Evolutionary conservation across 35 echinoderm and acorn worm species (phyloP).

Genomic region (Lytechinus pictus): DNA sequence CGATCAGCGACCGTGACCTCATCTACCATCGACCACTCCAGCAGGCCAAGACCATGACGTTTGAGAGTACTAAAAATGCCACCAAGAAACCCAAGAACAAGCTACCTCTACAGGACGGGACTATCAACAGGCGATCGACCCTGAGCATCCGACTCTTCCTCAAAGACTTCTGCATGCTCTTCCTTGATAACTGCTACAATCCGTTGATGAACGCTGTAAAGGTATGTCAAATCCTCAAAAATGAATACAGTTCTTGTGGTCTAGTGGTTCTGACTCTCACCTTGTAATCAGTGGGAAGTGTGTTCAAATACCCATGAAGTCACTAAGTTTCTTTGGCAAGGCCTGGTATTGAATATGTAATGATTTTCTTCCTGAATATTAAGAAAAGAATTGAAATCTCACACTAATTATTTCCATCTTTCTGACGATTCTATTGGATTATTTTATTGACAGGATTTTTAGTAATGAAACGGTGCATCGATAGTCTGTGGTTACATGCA

Average conservation of each 20-base stretch:
- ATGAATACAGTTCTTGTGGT: neutral
- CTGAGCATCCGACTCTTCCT: slow-evolving; percentile 88
- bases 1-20: slow-evolving; percentile 90
- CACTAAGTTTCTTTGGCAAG: too few species aligned
- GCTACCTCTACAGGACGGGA: slow-evolving; percentile 83
- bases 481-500: too few species aligned
- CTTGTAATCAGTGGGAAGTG: too few species aligned
- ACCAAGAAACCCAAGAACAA: slow-evolving; percentile 81
- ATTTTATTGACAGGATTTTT: too few species aligned
- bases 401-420: too few species aligned
- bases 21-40: slow-evolving; percentile 79
- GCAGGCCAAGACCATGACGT: slow-evolving; percentile 76
- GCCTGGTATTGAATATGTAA: too few species aligned
- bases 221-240: slow-evolving; percentile 52
- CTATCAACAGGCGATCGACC: slow-evolving; percentile 75
- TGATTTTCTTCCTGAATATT: too few species aligned
- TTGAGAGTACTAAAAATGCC: slow-evolving; percentile 82
- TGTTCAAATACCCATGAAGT: too few species aligned
- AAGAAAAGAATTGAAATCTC: too few species aligned
- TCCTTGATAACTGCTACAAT: slow-evolving; percentile 98
- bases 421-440: too few species aligned
- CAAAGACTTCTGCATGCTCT: slow-evolving; percentile 90
- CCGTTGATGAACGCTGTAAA: slow-evolving; percentile 88
- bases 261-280: too few species aligned
- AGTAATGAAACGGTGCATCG: too few species aligned